Evolutionary conservation across 2,888 invertebrate species (phyloP), one percentile per base, ranked within the genome.

Genomic region (Philopedon plagiatum): DNA sequence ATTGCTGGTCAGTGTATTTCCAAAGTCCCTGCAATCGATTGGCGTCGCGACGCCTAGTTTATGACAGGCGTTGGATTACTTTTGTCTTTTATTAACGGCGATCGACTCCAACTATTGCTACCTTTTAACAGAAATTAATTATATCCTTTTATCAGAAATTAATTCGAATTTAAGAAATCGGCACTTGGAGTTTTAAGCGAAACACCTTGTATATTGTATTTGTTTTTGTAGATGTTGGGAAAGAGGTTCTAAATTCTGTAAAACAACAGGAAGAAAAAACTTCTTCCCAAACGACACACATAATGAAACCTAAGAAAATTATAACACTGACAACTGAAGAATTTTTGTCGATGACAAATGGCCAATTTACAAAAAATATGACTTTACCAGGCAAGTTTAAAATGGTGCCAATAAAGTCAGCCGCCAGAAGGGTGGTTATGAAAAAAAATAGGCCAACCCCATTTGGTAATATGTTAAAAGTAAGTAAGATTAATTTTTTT

Each of bases 151-250:
- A n/a, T n/a, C n/a, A n/a, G n/a, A n/a, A n/a, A n/a, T n/a, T n/a
- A n/a, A n/a, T n/a, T n/a, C n/a, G n/a, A n/a, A n/a, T n/a, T n/a
- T n/a, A n/a, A n/a, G n/a, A n/a, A n/a, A n/a, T n/a, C n/a, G n/a
- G n/a, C n/a, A n/a, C n/a, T n/a, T n/a, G n/a, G n/a, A n/a, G n/a
- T n/a, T n/a, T n/a, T n/a, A n/a, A n/a, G n/a, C n/a, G n/a, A n/a
- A n/a, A n/a, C n/a, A n/a, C n/a, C n/a, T n/a, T n/a, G n/a, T n/a
- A n/a, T n/a, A n/a, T n/a, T n/a, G n/a, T n/a, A n/a, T n/a, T n/a
- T n/a, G 18, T 72, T 26, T 44, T 76, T 77, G 73, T 85, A 89
- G 94, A 94, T 80, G 93, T 93, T 3, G 94, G 94, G 9, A 93
- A 93, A 80, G 86, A 93, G 80, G 90, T 94, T 77, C 84, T 94